Base-by-base conservation (phyloP, 2,113 vertebrate species). In the Oceanites oceanicus region DNA sequence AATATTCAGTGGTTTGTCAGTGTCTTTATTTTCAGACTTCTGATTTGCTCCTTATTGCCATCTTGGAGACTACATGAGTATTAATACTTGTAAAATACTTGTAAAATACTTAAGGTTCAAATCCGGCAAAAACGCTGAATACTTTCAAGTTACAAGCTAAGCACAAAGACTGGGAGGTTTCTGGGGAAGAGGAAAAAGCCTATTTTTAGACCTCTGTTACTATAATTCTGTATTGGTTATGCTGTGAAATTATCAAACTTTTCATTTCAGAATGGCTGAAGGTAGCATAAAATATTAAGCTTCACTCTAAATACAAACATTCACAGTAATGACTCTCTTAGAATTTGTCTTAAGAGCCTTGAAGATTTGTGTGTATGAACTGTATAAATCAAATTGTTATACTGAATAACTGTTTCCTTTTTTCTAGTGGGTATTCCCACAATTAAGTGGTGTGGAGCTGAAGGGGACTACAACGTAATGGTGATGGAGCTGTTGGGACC, bases 391-490 rank as follows among this genome's bases (percentile, higher is more conserved):
- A 14, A 32, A 26, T 40, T 45, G 42, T 62, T 88, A 16, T 14
- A 47, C 30, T 72, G 44, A 92, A 42, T 80, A 75, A 85, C 36
- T 10, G 2, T 89, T 90, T 74, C 3, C 19, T 97, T 68, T 96
- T 45, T 96, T 97, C 50, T 95, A 99, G 99, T 99, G 96, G 99
- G 99, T 75, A 99, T 99, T 96, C 99, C 99, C 44, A 99, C 98
- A 70, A 99, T 99, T 94, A 99, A 99, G 90, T 99, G 99, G 99
- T 99, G 99, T 44, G 99, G 99, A 52, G 99, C 99, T 7, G 99
- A 99, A 97, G 99, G 99, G 2, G 99, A 99, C 96, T 99, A 99
- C 97, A 99, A 99, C 0, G 99, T 99, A 94, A 99, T 99, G 99
- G 99, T 99, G 93, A 99, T 99, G 99, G 99, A 99, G 96, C 97